A percentile compares a stretch with the other conserved stretches of the same genome.
Conservation (phyloP, 2,888 invertebrate species). For the Tortricodes alternella region DNA sequence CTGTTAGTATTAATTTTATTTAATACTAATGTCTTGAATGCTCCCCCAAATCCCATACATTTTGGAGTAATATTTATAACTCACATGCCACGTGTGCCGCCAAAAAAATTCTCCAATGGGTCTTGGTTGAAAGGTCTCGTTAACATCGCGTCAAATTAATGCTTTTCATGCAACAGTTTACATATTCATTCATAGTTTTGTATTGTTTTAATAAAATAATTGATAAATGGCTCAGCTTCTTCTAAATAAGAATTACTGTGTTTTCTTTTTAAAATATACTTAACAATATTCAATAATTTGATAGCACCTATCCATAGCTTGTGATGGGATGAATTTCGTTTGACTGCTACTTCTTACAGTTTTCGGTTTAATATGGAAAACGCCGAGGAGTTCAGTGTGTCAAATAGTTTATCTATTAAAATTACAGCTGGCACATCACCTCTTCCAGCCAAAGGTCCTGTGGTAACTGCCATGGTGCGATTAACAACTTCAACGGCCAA, state of each 20-base stretch:
- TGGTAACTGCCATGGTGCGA: slow-evolving; percentile 8
- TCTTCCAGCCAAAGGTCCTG: neutral
- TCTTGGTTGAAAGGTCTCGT: neutral
- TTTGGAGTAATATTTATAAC: too few species aligned
- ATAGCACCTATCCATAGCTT: slow-evolving; percentile 19
- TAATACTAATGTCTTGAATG: too few species aligned
- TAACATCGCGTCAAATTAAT: neutral
- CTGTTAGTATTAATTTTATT: too few species aligned
- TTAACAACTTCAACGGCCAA: slow-evolving; percentile 25
- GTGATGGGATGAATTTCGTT: slow-evolving; percentile 23
- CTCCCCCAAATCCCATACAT: too few species aligned
- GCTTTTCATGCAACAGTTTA: neutral
- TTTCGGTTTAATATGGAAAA: neutral
- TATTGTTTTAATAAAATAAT: neutral
- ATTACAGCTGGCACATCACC: neutral
- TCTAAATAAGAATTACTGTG: too few species aligned
- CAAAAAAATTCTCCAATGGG: neutral
- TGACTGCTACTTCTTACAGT: neutral
- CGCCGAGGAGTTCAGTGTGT: neutral
- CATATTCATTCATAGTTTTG: neutral
- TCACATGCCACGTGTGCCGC: neutral
- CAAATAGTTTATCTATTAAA: neutral
- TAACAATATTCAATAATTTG: slow-evolving; percentile 17
- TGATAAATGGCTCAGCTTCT: neutral
- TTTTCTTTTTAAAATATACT: slow-evolving; percentile 10